Evolutionary conservation across 1,140 invertebrate genomes (phyloP).

Genomic region (Choristoneura fumiferana): DNA sequence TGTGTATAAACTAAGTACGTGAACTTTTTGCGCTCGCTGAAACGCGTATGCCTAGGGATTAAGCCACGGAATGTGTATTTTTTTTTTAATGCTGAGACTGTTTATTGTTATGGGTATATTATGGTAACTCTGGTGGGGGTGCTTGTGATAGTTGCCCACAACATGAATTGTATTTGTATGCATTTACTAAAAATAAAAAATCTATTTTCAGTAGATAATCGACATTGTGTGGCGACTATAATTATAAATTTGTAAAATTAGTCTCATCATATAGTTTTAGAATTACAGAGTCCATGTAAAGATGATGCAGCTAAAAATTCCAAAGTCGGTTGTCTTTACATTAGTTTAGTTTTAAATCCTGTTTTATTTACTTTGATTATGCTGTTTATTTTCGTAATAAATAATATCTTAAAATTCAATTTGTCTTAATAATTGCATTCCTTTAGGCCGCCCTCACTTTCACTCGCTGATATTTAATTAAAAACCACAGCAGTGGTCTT

Average conservation of each 20-base stretch:
- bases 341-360: slow-evolving; percentile 7
- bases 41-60: no score
- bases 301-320: slow-evolving; percentile 1
- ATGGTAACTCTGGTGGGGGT: slow-evolving; percentile 6
- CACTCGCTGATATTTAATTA: no score
- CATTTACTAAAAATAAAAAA: slow-evolving; percentile 5
- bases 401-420: no score
- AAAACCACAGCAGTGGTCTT: no score
- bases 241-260: no score
- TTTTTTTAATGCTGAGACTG: neutral
- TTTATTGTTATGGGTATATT: neutral
- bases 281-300: neutral
- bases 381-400: slow-evolving; percentile 14
- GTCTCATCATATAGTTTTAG: neutral
- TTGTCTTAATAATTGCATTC: no score
- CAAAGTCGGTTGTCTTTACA: slow-evolving; percentile 8
- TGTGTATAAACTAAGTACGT: no score
- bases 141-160: slow-evolving; percentile 2
- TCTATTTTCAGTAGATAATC: neutral
- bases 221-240: no score
- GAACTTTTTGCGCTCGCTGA: no score
- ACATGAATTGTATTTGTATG: slow-evolving; percentile 1
- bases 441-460: no score
- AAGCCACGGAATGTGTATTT: no score
- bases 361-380: slow-evolving; percentile 15